Conservation (phyloP, 2,888 invertebrate species). For the Anodontia alba region DNA sequence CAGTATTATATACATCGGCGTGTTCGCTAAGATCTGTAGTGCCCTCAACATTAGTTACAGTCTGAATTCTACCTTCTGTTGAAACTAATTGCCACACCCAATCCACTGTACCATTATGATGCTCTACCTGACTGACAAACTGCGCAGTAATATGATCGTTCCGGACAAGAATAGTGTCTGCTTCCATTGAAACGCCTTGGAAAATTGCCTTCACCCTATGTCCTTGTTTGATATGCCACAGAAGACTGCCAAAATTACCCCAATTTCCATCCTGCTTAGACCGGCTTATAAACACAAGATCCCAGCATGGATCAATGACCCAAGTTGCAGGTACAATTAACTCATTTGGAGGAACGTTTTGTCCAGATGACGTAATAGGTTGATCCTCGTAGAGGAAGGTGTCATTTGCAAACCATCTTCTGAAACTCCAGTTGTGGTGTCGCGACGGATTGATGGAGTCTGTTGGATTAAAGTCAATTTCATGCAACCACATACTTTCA, state of each 20-base stretch:
- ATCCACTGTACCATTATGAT: background rate
- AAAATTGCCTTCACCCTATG: background rate
- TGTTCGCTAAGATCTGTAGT: background rate
- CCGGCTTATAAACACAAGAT: background rate
- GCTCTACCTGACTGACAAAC: background rate
- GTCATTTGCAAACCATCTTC: background rate
- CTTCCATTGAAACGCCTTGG: background rate
- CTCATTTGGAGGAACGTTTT: background rate
- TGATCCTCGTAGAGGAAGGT: background rate
- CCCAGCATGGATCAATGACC: background rate
- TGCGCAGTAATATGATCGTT: background rate
- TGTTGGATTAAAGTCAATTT: background rate
- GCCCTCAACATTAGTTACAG: background rate
- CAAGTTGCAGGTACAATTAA: background rate
- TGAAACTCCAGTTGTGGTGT: background rate
- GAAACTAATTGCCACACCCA: conserved; percentile 5
- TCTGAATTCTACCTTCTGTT: background rate
- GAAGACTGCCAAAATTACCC: background rate
- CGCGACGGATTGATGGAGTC: background rate
- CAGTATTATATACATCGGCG: background rate
- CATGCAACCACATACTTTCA: background rate
- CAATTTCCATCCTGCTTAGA: background rate
- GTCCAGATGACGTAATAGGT: background rate
- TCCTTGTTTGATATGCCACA: background rate
- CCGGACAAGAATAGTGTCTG: background rate